Evolutionary conservation across 1,140 invertebrate genomes (phyloP), one percentile per base, ranked within the genome.

Genomic region (Alviniconcha marisindica): DNA sequence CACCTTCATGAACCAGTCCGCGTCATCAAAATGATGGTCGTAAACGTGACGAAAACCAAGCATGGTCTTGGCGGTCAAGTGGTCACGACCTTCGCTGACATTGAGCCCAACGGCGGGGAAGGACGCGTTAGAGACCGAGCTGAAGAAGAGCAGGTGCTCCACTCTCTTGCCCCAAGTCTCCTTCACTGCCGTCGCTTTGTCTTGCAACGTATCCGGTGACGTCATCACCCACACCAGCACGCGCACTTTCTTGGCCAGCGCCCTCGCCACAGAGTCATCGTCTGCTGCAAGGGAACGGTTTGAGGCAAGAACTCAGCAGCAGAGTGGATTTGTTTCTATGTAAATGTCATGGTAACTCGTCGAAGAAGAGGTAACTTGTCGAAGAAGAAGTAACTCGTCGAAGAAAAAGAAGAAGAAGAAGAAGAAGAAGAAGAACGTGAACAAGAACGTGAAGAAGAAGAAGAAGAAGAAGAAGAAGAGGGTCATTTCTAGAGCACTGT

Each of bases 221-320:
- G 98, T 99, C 96, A 99, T 97, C 18, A 99, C 94, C 98, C 98
- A 99, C 91, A 98, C 99, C 0, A 99, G 94, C 0, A 99, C 95
- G 73, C 96, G 94, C 4, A 95, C 93, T 90, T 88, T 85, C 15
- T 90, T 82, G 7, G 95, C 94, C 73, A 99, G 91, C 82, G 96
- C 94, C 82, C 95, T 94, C 0, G 97, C 97, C 0, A 97, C 94
- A 7, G 87, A 84, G 80, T 92, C 92, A 87, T 94, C 93, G 78
- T 92, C 94, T 95, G 84, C 28, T 89, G 90, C n/a, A n/a, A n/a
- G n/a, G n/a, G n/a, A n/a, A n/a, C n/a, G n/a, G n/a, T n/a, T n/a
- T n/a, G n/a, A n/a, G n/a, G n/a, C n/a, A n/a, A n/a, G n/a, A n/a
- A n/a, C n/a, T n/a, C n/a, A n/a, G n/a, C n/a, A n/a, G n/a, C n/a